Conservation (phyloP, 2,888 invertebrate species). For the Resseliella maxima region DNA sequence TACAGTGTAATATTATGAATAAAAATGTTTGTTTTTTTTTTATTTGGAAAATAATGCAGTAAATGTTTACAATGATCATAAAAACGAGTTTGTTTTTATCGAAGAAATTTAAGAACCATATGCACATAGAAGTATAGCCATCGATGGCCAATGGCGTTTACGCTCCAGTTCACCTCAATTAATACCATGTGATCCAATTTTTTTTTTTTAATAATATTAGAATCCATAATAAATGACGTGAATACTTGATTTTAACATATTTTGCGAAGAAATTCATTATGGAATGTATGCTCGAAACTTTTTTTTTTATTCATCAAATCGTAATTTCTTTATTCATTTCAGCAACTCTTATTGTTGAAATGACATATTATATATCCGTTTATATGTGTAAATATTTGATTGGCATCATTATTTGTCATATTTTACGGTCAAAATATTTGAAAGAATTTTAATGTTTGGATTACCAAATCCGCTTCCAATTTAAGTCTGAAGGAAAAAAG, state of each 20-base stretch:
- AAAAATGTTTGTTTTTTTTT: too few relatives aligned
- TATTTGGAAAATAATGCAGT: too few relatives aligned
- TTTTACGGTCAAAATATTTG: not conserved
- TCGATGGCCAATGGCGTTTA: not conserved
- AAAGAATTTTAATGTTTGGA: not conserved
- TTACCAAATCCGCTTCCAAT: not conserved
- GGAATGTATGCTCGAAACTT: too few relatives aligned
- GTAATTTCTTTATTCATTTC: not conserved
- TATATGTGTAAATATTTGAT: not conserved
- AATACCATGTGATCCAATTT: not conserved
- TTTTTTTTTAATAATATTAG: too few relatives aligned
- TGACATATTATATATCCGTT: not conserved
- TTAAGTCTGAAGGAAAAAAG: not conserved
- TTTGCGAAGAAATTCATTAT: too few relatives aligned
- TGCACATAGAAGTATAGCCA: not conserved
- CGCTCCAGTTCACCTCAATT: not conserved
- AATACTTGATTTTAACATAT: too few relatives aligned
- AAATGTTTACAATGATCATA: too few relatives aligned
- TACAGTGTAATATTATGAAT: too few relatives aligned
- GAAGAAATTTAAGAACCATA: not conserved
- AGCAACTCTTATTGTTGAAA: not conserved
- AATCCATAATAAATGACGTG: too few relatives aligned
- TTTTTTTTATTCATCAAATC: too few relatives aligned
- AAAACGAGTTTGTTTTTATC: not conserved
- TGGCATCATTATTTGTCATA: not conserved